Evolutionary conservation across 2,888 invertebrate species (phyloP).

Genomic region (Pecten maximus): DNA sequence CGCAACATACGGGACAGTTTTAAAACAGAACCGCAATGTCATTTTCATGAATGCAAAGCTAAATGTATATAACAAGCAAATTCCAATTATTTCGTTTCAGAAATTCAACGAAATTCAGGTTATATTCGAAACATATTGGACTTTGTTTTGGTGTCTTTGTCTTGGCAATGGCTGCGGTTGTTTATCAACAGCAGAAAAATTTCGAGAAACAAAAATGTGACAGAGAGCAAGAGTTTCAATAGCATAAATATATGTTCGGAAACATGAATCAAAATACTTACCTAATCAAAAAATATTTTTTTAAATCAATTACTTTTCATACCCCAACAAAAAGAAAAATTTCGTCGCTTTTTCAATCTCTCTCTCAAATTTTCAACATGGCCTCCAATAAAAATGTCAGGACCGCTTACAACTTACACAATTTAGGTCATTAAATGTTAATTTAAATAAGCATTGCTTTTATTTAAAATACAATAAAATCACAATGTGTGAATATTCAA

Average conservation of each 20-base stretch:
- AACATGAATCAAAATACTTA: not conserved
- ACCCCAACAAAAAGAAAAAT: constrained; percentile 1
- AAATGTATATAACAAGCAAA: not conserved
- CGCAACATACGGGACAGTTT: not conserved
- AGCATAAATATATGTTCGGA: not conserved
- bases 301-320: constrained; percentile 10
- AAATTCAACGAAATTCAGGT: not conserved
- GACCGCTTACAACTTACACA: not conserved
- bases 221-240: not conserved
- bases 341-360: not conserved
- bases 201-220: not conserved
- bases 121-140: not conserved
- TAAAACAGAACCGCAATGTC: not conserved
- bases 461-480: not conserved
- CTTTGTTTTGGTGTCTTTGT: constrained; percentile 31
- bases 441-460: not conserved
- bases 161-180: constrained; percentile 1
- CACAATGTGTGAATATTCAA: not conserved
- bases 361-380: constrained; percentile 31
- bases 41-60: not conserved
- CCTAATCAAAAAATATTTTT: not conserved
- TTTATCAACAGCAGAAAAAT: constrained; percentile 1
- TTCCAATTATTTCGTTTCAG: not conserved
- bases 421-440: not conserved
- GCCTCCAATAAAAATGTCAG: constrained; percentile 18